phyloP scores from a whole-genome alignment of 2,113 vertebrate species.

The Zapus hudsonius region DNA sequence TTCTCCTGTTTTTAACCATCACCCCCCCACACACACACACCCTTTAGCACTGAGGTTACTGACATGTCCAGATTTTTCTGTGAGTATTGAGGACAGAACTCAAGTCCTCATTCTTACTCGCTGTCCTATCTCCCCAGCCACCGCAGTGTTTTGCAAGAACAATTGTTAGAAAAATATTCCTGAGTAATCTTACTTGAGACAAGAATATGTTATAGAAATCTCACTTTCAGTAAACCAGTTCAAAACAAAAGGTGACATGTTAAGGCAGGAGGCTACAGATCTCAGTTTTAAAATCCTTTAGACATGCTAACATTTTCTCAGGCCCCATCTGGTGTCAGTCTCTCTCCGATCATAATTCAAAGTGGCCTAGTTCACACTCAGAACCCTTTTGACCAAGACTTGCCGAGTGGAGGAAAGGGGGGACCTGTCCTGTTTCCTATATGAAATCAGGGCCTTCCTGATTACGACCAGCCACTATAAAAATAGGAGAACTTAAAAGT shows the following conservation, averaged over 20 bases:
- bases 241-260: not conserved
- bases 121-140: no score
- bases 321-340: not conserved
- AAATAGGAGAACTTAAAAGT: conserved; percentile 84
- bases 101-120: no score
- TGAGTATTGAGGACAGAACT: no score
- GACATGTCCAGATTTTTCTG: no score
- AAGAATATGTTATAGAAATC: conserved; percentile 50
- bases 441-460: conserved; percentile 73
- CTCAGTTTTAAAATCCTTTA: not conserved
- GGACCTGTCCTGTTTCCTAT: conserved; percentile 58
- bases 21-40: no score
- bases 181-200: conserved; percentile 71
- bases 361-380: not conserved
- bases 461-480: conserved; percentile 76
- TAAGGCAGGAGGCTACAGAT: not conserved
- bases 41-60: no score
- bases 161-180: conserved; percentile 62
- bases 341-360: conserved; percentile 27
- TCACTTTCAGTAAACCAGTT: not conserved
- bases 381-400: not conserved
- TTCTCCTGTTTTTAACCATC: no score
- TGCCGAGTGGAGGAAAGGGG: not conserved
- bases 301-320: not conserved
- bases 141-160: conserved; percentile 9